Base-by-base conservation (phyloP, 2,113 vertebrate species). In the Brachionichthys hirsutus region DNA sequence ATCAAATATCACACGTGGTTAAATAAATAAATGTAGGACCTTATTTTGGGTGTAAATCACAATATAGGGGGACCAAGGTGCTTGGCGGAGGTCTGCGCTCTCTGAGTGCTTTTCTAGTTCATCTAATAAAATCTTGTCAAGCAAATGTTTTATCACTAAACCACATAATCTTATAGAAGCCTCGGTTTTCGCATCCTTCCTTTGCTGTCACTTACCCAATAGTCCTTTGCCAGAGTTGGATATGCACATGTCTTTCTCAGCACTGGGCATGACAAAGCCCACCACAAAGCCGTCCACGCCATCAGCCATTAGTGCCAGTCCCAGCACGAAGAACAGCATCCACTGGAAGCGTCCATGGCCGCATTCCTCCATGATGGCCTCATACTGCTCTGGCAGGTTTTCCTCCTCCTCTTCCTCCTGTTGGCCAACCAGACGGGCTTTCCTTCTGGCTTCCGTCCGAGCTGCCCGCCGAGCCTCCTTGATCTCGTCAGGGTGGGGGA, bases 181-280 rank as follows among this genome's bases (percentile, higher is more conserved):
- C 34, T 35, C 12, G 4, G 6, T 36, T 44, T 41, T 8, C 13
- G 0, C 9, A 4, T 43, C 13, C 50, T 2, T 36, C 40, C 17
- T 9, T 43, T 9, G 9, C 48, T 20, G 14, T 56, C 34, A 92
- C 96, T 94, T 92, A 99, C 97, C 97, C 54, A 99, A 88, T 92
- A 98, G 89, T 52, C 97, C 96, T 88, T 98, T 98, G 91, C 95
- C 94, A 0, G 95, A 92, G 52, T 94, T 94, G 70, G 95, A 94
- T 80, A 98, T 93, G 78, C 97, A 99, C 97, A 99, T 98, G 81
- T 98, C 97, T 77, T 98, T 97, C 87, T 98, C 97, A 1, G 95
- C 97, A 24, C 95, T 98, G 68, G 97, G 97, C 75, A 98, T 78
- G 51, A 94, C 95, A 67, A 99, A 98, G 62, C 94, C 94, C 80